These are phyloP conservation scores for Andrena bicolor DNA, from an alignment of 2,888 invertebrate genomes.

Conservation along the genomic window DNA sequence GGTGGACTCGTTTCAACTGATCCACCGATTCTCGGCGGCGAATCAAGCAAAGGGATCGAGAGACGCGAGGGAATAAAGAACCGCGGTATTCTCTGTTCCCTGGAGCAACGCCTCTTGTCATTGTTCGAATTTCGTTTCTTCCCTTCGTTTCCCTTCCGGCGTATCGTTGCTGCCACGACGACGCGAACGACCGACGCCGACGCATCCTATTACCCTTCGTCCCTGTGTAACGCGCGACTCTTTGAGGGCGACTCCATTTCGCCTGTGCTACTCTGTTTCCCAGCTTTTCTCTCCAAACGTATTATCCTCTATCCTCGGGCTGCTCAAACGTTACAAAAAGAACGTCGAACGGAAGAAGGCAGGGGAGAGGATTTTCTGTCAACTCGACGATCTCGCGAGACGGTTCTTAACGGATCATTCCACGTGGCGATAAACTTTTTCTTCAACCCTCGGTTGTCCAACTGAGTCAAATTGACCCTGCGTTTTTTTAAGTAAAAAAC, in stretches of 20 bases:
- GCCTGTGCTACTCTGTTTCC: not conserved
- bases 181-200: not conserved
- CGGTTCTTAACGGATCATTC: not conserved
- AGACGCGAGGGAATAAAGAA: not conserved
- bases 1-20: not conserved
- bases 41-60: conserved; percentile 43
- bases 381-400: not conserved
- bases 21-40: not conserved
- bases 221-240: not conserved
- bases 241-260: not conserved
- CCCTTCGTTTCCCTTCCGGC: not conserved
- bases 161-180: not conserved
- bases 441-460: too few relatives aligned
- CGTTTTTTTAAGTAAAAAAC: too few relatives aligned
- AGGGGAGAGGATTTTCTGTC: not conserved
- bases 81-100: not conserved
- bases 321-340: not conserved
- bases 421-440: not conserved
- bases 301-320: not conserved
- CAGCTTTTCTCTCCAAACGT: not conserved
- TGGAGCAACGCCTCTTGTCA: not conserved
- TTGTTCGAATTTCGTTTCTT: not conserved
- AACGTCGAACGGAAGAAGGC: not conserved
- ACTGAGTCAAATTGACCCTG: too few relatives aligned
- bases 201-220: not conserved